Evolutionary conservation across 2,113 vertebrate species (phyloP).

Genomic region (Ranitomeya imitator): DNA sequence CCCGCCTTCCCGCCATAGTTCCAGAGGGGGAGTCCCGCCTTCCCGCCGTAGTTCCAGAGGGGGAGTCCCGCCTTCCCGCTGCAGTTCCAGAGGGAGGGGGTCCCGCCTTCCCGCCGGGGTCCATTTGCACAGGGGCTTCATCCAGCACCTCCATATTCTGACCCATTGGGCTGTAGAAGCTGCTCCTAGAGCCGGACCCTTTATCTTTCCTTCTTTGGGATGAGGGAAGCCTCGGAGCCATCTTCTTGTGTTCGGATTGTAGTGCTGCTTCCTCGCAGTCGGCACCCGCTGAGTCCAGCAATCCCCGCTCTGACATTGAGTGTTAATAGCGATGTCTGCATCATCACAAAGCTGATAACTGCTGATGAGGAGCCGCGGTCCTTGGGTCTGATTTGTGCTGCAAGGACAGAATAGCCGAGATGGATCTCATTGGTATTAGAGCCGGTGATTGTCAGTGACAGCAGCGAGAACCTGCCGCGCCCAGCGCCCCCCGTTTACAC

Average conservation of each 20-base stretch:
- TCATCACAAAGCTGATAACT: constrained; percentile 30
- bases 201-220: not conserved
- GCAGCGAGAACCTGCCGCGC: not conserved
- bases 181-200: not conserved
- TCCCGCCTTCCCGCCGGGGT: too few species aligned
- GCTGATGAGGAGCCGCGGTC: constrained; percentile 29
- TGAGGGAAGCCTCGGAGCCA: not conserved
- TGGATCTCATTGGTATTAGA: not conserved
- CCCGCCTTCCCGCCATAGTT: too few species aligned
- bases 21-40: too few species aligned
- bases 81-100: too few species aligned
- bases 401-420: not conserved
- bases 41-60: too few species aligned
- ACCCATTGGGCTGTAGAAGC: too few species aligned
- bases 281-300: not conserved
- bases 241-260: not conserved
- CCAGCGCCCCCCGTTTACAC: too few species aligned
- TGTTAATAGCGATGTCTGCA: constrained; percentile 8
- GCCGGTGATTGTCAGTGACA: not conserved
- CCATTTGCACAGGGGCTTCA: too few species aligned
- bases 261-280: not conserved
- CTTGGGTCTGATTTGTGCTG: constrained; percentile 14
- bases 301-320: constrained; percentile 42
- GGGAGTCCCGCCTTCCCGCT: too few species aligned
- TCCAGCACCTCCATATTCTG: too few species aligned